A percentile compares a stretch with the other conserved stretches of the same genome.
These are phyloP conservation scores for Podotricha telesiphe DNA, from an alignment of 2,888 invertebrate genomes.

Conservation along the genomic window DNA sequence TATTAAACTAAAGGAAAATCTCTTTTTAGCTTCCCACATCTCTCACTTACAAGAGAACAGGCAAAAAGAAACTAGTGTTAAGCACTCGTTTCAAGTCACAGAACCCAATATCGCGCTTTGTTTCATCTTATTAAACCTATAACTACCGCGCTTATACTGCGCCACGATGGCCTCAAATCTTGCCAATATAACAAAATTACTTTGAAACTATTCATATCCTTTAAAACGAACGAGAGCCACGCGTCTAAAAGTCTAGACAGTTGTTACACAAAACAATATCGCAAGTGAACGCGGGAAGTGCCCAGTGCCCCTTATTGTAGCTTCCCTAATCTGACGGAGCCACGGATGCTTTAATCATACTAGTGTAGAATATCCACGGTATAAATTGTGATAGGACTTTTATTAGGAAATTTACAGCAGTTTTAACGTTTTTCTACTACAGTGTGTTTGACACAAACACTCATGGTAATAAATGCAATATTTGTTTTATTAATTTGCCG, in stretches of 20 bases:
- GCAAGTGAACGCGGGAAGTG: slow-evolving; percentile 42
- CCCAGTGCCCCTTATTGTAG: slow-evolving; percentile 43
- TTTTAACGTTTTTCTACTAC: neutral
- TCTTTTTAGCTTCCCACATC: no score
- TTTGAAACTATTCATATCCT: neutral
- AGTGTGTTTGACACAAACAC: no score
- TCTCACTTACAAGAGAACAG: no score
- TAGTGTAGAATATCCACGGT: slow-evolving; percentile 37
- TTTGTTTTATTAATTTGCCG: no score
- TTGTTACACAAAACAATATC: slow-evolving; percentile 40
- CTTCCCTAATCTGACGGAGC: slow-evolving; percentile 50
- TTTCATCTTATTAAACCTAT: no score
- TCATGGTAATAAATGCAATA: no score
- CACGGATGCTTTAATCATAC: slow-evolving; percentile 50
- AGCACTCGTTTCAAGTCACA: no score
- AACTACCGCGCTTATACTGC: no score
- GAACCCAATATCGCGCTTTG: no score
- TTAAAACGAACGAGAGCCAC: slow-evolving; percentile 7
- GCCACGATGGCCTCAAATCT: neutral
- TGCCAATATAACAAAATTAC: neutral
- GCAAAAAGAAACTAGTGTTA: no score
- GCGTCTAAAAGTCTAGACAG: slow-evolving; percentile 38
- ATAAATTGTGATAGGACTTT: neutral
- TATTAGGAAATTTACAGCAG: neutral
- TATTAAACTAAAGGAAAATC: no score